phyloP scores from a whole-genome alignment of 2,113 vertebrate species.

The Ceratotherium simum region DNA sequence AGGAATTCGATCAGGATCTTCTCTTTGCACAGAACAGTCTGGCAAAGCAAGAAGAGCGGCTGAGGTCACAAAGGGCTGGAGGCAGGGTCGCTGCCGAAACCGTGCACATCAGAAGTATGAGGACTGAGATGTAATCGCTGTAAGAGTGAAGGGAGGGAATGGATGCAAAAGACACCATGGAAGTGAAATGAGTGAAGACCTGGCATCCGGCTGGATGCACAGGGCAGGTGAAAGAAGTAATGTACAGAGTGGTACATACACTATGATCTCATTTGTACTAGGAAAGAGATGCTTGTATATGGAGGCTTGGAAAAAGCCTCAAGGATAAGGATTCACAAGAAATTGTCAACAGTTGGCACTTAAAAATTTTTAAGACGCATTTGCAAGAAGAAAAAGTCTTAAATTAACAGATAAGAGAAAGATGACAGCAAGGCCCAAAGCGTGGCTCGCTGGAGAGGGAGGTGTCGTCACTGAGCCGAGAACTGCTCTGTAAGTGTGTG shows the following conservation, averaged over 20 bases:
- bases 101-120: neutral
- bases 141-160: neutral
- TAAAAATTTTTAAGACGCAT: constrained; percentile 57
- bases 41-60: neutral
- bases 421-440: neutral
- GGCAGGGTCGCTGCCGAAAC: neutral
- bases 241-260: neutral
- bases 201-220: neutral
- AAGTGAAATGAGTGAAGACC: neutral
- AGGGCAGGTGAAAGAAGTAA: neutral
- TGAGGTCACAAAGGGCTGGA: neutral
- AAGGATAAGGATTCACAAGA: neutral
- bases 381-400: constrained; percentile 59
- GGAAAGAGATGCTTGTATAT: neutral
- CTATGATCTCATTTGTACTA: neutral
- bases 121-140: neutral
- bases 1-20: neutral
- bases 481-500: neutral
- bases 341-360: constrained; percentile 59
- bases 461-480: neutral
- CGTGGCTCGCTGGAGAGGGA: neutral
- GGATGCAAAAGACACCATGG: neutral
- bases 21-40: neutral
- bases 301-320: constrained; percentile 13
- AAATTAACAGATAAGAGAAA: neutral